Evolutionary conservation across 2,797 vertebrate species (phyloP).

Genomic region (Urocyon cinereoargenteus): DNA sequence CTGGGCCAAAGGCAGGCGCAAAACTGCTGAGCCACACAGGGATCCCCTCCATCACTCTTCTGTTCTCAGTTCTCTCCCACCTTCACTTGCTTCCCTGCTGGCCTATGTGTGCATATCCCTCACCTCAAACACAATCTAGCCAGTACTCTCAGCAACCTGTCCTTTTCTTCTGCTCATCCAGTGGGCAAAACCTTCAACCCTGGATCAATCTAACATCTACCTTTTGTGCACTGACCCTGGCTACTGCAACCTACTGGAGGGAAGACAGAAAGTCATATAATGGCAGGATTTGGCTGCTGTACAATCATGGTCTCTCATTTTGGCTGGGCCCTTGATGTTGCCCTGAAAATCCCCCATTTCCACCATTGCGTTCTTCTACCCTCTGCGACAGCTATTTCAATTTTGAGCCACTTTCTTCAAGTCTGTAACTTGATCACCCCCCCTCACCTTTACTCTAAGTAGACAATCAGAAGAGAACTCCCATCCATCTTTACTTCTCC

Average conservation of each 20-base stretch:
- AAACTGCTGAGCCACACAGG: too few relatives aligned
- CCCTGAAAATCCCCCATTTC: background rate
- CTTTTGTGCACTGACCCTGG: background rate
- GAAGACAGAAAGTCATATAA: background rate
- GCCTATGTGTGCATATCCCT: background rate
- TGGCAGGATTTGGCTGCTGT: background rate
- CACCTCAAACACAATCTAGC: background rate
- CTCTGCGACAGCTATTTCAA: background rate
- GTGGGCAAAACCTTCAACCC: background rate
- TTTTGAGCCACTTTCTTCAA: background rate
- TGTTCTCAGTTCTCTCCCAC: background rate
- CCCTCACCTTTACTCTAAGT: background rate
- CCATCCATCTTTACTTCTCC: too few relatives aligned
- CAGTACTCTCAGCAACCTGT: background rate
- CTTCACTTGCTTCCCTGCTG: background rate
- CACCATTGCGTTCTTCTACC: background rate
- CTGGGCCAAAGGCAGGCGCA: too few relatives aligned
- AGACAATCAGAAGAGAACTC: background rate
- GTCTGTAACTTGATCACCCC: background rate
- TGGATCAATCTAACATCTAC: background rate
- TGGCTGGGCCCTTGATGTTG: background rate
- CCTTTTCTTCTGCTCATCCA: background rate
- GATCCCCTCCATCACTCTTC: background rate
- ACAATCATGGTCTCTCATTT: background rate
- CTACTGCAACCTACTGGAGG: background rate